A percentile compares a stretch with the other conserved stretches of the same genome.
These are phyloP conservation scores for Acanthisitta chloris DNA, from an alignment of 2,113 vertebrate species.

Conservation along the genomic window DNA sequence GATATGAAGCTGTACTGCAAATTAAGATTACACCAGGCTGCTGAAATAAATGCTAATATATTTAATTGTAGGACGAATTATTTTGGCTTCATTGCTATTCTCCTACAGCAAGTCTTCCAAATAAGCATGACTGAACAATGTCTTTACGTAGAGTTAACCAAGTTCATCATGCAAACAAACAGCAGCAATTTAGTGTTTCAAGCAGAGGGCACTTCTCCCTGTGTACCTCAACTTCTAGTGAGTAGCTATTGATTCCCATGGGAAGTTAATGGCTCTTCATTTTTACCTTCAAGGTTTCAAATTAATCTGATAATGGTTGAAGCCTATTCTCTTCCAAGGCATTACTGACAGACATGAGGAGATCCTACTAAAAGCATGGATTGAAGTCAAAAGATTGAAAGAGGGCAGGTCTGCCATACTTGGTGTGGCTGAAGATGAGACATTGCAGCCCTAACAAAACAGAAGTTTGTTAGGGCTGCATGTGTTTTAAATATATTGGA, in stretches of 20 bases:
- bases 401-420: background rate
- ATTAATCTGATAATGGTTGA: background rate
- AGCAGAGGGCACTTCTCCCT: background rate
- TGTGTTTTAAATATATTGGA: too few relatives aligned
- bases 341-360: background rate
- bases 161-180: background rate
- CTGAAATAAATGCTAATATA: slow-evolving; percentile 49
- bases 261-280: background rate
- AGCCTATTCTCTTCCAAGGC: background rate
- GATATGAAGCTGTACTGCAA: slow-evolving; percentile 3
- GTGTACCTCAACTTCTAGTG: background rate
- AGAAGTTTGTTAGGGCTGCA: too few relatives aligned
- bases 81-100: slow-evolving; percentile 38
- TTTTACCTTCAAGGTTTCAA: background rate
- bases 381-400: background rate
- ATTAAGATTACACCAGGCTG: slow-evolving; percentile 13
- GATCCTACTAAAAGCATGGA: background rate
- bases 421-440: background rate
- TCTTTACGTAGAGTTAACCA: background rate
- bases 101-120: slow-evolving; percentile 2
- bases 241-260: background rate
- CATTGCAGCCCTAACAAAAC: background rate
- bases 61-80: slow-evolving; percentile 43
- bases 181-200: background rate
- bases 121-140: background rate